Percentiles rank a stretch among this genome's conserved stretches.
Evolutionary conservation across 2,113 vertebrate genomes (phyloP).

Genomic region (Laticauda laticaudata): DNA sequence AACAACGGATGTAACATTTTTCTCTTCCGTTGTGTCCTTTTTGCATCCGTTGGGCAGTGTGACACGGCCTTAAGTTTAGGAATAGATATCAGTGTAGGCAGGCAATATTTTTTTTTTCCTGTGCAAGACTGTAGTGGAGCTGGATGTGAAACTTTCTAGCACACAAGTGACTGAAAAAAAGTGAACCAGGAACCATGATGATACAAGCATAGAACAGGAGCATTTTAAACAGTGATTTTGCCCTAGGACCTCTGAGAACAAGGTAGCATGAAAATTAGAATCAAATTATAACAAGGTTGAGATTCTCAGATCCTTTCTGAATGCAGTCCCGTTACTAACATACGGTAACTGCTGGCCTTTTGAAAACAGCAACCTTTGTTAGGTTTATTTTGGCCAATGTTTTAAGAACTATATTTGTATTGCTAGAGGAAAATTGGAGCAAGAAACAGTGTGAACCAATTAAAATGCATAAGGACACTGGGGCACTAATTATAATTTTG

Average conservation of each 20-base stretch:
- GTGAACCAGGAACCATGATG: neutral
- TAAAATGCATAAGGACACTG: constrained; percentile 48
- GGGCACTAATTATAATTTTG: constrained; percentile 65
- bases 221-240: neutral
- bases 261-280: neutral
- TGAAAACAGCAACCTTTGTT: constrained; percentile 14
- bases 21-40: too few relatives aligned
- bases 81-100: neutral
- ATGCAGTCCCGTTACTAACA: neutral
- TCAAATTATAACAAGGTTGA: constrained; percentile 4
- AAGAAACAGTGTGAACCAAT: constrained; percentile 53
- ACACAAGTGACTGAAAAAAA: neutral
- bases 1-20: too few relatives aligned
- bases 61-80: too few relatives aligned
- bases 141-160: neutral
- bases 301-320: neutral
- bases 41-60: too few relatives aligned
- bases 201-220: neutral
- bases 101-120: neutral
- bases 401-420: constrained; percentile 59
- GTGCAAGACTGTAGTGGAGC: neutral
- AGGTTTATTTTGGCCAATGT: constrained; percentile 54
- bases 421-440: constrained; percentile 50
- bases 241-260: neutral
- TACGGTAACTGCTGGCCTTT: constrained; percentile 20